Conservation (phyloP, 2,888 invertebrate genomes). For the Trissolcus japonicus region DNA sequence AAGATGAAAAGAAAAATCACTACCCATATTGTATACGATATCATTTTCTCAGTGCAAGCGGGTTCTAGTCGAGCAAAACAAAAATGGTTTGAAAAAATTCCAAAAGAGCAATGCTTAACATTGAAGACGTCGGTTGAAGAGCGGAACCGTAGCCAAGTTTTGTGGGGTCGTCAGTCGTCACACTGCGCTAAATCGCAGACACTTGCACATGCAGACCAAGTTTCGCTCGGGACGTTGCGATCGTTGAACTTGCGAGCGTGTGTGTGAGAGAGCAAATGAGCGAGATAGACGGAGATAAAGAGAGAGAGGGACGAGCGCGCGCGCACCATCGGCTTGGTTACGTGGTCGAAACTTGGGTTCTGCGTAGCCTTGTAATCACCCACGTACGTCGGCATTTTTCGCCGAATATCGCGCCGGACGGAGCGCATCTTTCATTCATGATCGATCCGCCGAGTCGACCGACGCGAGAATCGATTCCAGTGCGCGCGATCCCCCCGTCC, state of each 20-base stretch:
- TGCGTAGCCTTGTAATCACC: slow-evolving; percentile 54
- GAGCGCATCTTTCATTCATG: slow-evolving; percentile 36
- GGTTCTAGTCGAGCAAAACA: too few relatives aligned
- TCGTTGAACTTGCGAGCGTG: slow-evolving; percentile 52
- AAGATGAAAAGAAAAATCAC: too few relatives aligned
- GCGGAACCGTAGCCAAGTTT: slow-evolving; percentile 51
- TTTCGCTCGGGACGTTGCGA: slow-evolving; percentile 50
- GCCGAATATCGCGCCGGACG: slow-evolving; percentile 2
- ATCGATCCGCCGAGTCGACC: slow-evolving; percentile 4
- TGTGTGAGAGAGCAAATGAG: slow-evolving; percentile 22
- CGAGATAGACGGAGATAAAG: neutral
- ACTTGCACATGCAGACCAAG: slow-evolving; percentile 48
- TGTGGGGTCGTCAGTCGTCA: slow-evolving; percentile 56
- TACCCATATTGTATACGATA: too few relatives aligned
- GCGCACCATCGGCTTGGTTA: slow-evolving; percentile 38
- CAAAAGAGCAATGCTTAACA: slow-evolving; percentile 44
- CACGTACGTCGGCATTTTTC: slow-evolving; percentile 53
- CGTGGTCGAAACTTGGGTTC: slow-evolving; percentile 49
- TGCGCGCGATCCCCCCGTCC: too few relatives aligned
- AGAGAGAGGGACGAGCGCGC: slow-evolving; percentile 3
- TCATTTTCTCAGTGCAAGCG: too few relatives aligned
- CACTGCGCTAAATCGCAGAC: slow-evolving; percentile 56
- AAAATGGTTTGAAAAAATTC: too few relatives aligned
- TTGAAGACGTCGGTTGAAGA: slow-evolving; percentile 50
- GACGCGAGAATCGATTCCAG: neutral